Evolutionary conservation across 2,888 invertebrate genomes (phyloP), one percentile per base, ranked within the genome.

Genomic region (Tuta absoluta): DNA sequence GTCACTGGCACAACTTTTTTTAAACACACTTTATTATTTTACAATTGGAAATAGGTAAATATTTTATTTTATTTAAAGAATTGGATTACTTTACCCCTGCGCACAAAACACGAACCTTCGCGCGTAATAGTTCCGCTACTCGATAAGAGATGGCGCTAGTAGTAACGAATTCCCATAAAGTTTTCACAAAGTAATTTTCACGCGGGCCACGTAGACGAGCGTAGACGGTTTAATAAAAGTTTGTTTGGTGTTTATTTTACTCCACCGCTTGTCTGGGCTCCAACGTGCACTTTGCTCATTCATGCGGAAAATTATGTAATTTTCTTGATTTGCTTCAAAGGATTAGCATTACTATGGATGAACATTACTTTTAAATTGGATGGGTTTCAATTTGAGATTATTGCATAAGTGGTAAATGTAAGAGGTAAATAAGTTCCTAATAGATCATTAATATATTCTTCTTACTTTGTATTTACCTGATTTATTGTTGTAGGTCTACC

Each of bases 221-320:
- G 78, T 79, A 82, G 80, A 82, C 74, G 74, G 79, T 84, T 79
- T 83, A 83, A 81, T 84, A 80, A 81, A 83, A 84, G 75, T 86
- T 85, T 83, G 82, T 83, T 78, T 78, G 72, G 75, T 82, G 81
- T 86, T 85, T 83, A 84, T 83, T 82, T 78, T 79, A 75, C 65
- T 71, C 71, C 69, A 74, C 68, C 75, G 78, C 75, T 77, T 75
- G 81, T 80, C 80, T 80, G 79, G 65, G 63, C 70, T 67, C 65
- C 72, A 75, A 65, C 65, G 63, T 75, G 76, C 75, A 76, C 76
- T 74, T 67, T 75, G 75, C 78, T 75, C 76, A 82, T 81, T 81
- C 82, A 76, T 81, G 81, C 81, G 38, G 33, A 33, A 41, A 63
- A 48, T 66, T 56, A 56, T 21, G 60, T 48, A 60, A 62, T 51